Percentiles rank a stretch among this genome's conserved stretches.
phyloP scores from a whole-genome alignment of 2,888 invertebrate genomes.

The Cheiracanthium punctorium region DNA sequence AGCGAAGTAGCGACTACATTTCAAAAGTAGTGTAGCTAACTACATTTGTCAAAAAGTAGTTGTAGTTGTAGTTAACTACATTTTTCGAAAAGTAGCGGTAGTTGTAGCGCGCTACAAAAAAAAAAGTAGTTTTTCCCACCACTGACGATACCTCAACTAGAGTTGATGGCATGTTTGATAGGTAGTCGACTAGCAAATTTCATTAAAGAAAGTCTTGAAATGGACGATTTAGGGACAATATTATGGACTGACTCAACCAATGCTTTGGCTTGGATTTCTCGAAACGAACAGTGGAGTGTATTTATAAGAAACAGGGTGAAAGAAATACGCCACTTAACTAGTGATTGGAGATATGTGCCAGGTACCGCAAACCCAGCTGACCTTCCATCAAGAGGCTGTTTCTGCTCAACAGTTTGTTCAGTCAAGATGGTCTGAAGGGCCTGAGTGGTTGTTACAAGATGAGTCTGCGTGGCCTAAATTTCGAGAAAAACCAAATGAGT shows the following conservation, averaged over 20 bases:
- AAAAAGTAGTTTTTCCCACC: too few species aligned
- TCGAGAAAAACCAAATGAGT: not conserved
- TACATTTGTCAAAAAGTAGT: too few species aligned
- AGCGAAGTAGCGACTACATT: too few species aligned
- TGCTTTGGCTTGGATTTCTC: not conserved
- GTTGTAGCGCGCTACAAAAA: too few species aligned
- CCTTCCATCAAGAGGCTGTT: slow-evolving; percentile 11
- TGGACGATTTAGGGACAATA: not conserved
- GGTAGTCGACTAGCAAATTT: not conserved
- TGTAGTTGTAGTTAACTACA: too few species aligned
- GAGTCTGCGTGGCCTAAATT: slow-evolving; percentile 1
- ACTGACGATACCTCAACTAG: not conserved
- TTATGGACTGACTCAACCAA: not conserved
- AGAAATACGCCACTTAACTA: slow-evolving; percentile 11
- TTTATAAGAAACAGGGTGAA: slow-evolving; percentile 22
- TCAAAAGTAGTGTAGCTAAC: too few species aligned
- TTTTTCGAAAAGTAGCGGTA: too few species aligned
- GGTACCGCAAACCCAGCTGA: too few species aligned
- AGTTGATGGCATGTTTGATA: slow-evolving; percentile 1
- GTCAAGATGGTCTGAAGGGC: slow-evolving; percentile 26
- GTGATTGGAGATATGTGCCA: not conserved
- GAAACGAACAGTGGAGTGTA: slow-evolving; percentile 16
- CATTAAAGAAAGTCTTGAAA: not conserved
- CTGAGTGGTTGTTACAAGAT: not conserved
- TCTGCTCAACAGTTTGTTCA: not conserved